These are phyloP conservation scores for Drosophila punjabiensis DNA, from an alignment of 1,140 invertebrate species.

Conservation along the genomic window DNA sequence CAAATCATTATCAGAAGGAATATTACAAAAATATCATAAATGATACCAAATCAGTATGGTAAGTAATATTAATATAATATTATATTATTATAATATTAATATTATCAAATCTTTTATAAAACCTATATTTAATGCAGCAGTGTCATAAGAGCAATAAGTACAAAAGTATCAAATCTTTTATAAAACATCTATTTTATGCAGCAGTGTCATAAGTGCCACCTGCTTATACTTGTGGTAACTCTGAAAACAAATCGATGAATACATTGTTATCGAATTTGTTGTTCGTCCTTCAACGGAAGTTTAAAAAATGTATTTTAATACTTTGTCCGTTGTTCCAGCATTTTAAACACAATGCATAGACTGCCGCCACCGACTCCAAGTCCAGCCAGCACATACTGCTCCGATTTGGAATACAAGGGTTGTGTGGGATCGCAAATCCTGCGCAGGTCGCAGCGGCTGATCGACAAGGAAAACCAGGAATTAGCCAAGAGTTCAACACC, in stretches of 20 bases:
- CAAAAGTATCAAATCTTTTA: too few relatives aligned
- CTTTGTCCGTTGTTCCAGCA: not conserved
- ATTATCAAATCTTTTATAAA: too few relatives aligned
- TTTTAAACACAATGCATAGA: constrained; percentile 12
- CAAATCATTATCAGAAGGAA: too few relatives aligned
- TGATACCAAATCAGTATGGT: too few relatives aligned
- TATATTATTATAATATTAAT: too few relatives aligned
- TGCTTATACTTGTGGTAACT: not conserved
- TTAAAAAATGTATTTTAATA: not conserved
- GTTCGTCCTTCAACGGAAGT: not conserved
- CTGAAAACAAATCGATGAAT: constrained; percentile 1
- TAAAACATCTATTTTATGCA: too few relatives aligned
- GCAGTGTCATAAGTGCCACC: too few relatives aligned
- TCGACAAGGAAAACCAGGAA: constrained; percentile 24
- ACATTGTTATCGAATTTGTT: not conserved
- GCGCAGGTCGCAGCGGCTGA: constrained; percentile 53
- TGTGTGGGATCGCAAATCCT: constrained; percentile 9
- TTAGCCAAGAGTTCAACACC: not conserved
- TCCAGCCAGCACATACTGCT: constrained; percentile 44
- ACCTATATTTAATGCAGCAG: too few relatives aligned
- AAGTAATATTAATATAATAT: too few relatives aligned
- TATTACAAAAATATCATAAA: too few relatives aligned
- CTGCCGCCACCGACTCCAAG: constrained; percentile 5
- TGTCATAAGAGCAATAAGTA: too few relatives aligned
- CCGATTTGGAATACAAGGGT: constrained; percentile 10